phyloP scores from a whole-genome alignment of 92 coral and sea anemone species.

The Galaxea fascicularis region DNA sequence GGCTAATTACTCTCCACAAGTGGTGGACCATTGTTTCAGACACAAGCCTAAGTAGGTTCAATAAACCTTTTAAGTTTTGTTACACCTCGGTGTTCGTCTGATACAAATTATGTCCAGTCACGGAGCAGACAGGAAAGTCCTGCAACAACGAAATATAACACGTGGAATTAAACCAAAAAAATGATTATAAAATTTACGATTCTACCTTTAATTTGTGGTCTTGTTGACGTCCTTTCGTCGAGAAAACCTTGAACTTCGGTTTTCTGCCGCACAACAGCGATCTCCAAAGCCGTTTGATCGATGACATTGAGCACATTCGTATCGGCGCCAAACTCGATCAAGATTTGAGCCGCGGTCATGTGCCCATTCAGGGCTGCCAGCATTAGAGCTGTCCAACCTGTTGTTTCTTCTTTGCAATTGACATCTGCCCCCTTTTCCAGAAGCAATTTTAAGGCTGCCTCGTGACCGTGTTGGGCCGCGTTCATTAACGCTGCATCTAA shows the following conservation, averaged over 20 bases:
- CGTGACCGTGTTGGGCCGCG: constrained; percentile 98
- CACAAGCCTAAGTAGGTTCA: constrained; percentile 2
- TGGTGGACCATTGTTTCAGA: constrained; percentile 18
- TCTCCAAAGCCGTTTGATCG: constrained; percentile 84
- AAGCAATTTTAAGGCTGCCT: constrained; percentile 71
- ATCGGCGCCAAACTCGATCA: constrained; percentile 81
- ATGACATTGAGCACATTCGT: constrained; percentile 72
- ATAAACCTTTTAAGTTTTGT: neutral
- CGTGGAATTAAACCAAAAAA: constrained; percentile 39
- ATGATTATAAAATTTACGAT: neutral
- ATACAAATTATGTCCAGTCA: constrained; percentile 24
- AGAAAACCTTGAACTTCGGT: constrained; percentile 82
- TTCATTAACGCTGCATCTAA: constrained; percentile 65
- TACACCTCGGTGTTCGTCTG: neutral
- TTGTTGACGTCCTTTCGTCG: constrained; percentile 71
- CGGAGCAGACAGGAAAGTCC: constrained; percentile 7
- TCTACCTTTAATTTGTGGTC: constrained; percentile 70
- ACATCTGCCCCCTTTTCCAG: constrained; percentile 84
- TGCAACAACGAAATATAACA: neutral
- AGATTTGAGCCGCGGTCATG: constrained; percentile 73
- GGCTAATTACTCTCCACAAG: neutral
- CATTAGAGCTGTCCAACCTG: constrained; percentile 96
- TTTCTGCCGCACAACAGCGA: constrained; percentile 78
- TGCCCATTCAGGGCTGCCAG: constrained; percentile 92
- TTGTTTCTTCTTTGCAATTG: constrained; percentile 68